Conservation (phyloP, 2,888 invertebrate species). For the Tenthredo scrophulariae region DNA sequence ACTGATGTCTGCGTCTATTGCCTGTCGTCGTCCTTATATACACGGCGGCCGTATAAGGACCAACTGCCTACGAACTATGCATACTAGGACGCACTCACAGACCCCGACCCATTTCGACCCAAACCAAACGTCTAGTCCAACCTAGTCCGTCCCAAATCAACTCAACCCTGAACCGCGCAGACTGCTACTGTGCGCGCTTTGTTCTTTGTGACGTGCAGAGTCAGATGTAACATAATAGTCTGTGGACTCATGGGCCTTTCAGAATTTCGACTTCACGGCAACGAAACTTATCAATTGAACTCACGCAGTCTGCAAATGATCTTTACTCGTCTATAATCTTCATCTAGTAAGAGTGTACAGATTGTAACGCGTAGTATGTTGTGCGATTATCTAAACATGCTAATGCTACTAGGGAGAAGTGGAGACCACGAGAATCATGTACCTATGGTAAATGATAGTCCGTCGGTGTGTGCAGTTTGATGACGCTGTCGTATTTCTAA, state of each 20-base stretch:
- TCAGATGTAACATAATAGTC: not conserved
- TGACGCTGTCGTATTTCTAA: not conserved
- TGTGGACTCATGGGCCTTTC: not conserved
- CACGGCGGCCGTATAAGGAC: not conserved
- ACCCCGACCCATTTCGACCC: slow-evolving; percentile 33
- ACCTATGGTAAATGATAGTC: not conserved
- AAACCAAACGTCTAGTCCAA: slow-evolving; percentile 34
- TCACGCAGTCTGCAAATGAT: not conserved
- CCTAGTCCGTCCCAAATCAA: slow-evolving; percentile 36
- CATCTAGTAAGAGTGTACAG: not conserved
- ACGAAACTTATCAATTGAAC: not conserved
- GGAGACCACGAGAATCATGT: not conserved
- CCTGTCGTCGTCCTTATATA: not conserved
- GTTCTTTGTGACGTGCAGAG: not conserved
- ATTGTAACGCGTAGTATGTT: not conserved
- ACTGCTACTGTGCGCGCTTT: slow-evolving; percentile 49
- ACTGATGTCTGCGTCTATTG: not conserved
- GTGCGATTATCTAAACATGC: not conserved
- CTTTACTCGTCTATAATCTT: not conserved
- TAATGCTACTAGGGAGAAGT: not conserved
- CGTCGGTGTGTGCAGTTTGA: not conserved
- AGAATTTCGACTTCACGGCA: not conserved
- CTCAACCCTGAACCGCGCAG: slow-evolving; percentile 15
- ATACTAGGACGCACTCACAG: slow-evolving; percentile 19
- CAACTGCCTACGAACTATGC: slow-evolving; percentile 11